Percentiles rank a stretch among this genome's conserved stretches.
phyloP scores from a whole-genome alignment of 1,140 invertebrate genomes.

The Pogonomyrmex barbatus region DNA sequence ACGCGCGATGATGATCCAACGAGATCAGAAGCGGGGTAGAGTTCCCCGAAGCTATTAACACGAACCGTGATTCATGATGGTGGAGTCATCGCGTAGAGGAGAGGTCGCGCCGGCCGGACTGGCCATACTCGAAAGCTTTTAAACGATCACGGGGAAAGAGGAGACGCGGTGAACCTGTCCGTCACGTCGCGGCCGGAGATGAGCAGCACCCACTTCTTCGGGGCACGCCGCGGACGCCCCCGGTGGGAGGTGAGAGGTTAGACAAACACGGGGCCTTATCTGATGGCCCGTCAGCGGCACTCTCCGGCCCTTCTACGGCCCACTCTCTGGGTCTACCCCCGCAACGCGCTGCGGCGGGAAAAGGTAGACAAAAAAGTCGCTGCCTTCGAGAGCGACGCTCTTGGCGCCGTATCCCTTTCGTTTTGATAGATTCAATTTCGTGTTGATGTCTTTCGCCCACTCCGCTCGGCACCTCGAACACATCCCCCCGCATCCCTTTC shows the following conservation, averaged over 20 bases:
- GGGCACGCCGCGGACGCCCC: conserved; percentile 76
- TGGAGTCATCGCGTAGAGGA: conserved; percentile 30
- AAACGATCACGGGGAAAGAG: conserved; percentile 75
- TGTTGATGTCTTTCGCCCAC: conserved; percentile 33
- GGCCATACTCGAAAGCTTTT: conserved; percentile 77
- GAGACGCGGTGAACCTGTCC: conserved; percentile 77
- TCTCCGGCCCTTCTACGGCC: conserved; percentile 67
- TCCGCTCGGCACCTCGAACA: background rate
- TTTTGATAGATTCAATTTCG: conserved; percentile 81
- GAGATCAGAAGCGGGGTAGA: conserved; percentile 60
- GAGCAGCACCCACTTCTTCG: conserved; percentile 76
- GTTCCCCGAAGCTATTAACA: conserved; percentile 72
- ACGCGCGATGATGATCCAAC: conserved; percentile 54
- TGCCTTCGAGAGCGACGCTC: conserved; percentile 72
- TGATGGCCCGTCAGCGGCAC: conserved; percentile 83
- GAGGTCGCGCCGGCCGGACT: conserved; percentile 32
- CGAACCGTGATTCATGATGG: conserved; percentile 64
- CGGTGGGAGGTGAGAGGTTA: conserved; percentile 84
- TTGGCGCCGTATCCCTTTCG: conserved; percentile 72
- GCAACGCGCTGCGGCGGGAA: conserved; percentile 75
- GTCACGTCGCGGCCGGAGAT: conserved; percentile 73
- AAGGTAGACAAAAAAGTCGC: conserved; percentile 65
- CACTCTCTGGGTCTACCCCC: conserved; percentile 69
- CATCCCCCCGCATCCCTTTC: background rate
- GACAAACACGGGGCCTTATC: conserved; percentile 84